A percentile compares a stretch with the other conserved stretches of the same genome.
Conservation (phyloP, 1,140 invertebrate species). For the Drosophila baimaii region DNA sequence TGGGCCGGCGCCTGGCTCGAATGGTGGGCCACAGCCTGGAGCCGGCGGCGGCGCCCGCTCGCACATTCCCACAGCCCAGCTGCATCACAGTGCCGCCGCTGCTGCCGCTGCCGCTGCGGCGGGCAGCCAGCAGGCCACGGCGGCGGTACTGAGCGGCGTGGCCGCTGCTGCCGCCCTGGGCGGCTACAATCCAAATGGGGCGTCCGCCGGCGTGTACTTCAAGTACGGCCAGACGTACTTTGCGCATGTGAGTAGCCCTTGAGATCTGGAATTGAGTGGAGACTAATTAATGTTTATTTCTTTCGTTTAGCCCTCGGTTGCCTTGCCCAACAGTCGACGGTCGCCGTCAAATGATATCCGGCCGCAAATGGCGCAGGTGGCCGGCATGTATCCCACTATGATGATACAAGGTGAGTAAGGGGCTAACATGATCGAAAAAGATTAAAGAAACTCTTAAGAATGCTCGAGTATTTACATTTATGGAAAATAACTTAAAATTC, state of each 20-base stretch:
- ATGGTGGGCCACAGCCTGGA: constrained; percentile 42
- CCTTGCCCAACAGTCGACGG: constrained; percentile 83
- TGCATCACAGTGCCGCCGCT: constrained; percentile 76
- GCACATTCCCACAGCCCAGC: constrained; percentile 83
- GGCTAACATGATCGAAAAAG: not conserved
- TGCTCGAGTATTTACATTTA: not conserved
- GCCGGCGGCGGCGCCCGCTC: constrained; percentile 47
- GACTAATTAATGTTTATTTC: no score
- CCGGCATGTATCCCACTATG: constrained; percentile 84
- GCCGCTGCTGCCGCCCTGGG: constrained; percentile 70
- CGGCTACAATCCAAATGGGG: constrained; percentile 77
- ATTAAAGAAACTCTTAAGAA: not conserved
- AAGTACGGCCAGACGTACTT: constrained; percentile 84
- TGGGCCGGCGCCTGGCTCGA: constrained; percentile 27
- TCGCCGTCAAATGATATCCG: constrained; percentile 81
- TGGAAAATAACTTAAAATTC: not conserved
- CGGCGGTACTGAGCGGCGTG: constrained; percentile 74
- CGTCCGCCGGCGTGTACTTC: constrained; percentile 79
- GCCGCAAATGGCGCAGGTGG: constrained; percentile 80
- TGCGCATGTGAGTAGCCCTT: constrained; percentile 74
- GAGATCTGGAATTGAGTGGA: not conserved
- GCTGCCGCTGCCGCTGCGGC: constrained; percentile 62
- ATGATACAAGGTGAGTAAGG: constrained; percentile 78
- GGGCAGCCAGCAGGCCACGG: constrained; percentile 65
- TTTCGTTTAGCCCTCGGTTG: constrained; percentile 71